A percentile compares a stretch with the other conserved stretches of the same genome.
Evolutionary conservation across 2,888 invertebrate genomes (phyloP).

Genomic region (Hylaea fasciaria): DNA sequence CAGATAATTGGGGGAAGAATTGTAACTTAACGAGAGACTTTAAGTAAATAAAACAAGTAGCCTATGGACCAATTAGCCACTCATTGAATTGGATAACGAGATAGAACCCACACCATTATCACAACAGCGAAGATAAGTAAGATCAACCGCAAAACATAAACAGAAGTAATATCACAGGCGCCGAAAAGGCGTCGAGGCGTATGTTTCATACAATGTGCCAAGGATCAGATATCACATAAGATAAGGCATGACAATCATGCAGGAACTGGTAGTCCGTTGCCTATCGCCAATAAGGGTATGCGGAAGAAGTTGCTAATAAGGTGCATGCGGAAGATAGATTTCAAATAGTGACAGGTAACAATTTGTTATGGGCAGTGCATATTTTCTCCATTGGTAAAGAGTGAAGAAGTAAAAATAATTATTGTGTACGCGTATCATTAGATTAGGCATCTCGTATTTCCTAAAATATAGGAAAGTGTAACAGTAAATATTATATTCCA

Average conservation of each 20-base stretch:
- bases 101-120: constrained; percentile 16
- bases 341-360: too few relatives aligned
- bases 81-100: constrained; percentile 18
- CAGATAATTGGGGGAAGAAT: background rate
- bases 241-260: constrained; percentile 3
- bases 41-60: constrained; percentile 3
- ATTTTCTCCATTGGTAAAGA: too few relatives aligned
- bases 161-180: constrained; percentile 17
- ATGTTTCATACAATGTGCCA: background rate
- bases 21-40: constrained; percentile 1
- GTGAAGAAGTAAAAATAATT: too few relatives aligned
- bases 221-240: constrained; percentile 5
- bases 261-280: background rate
- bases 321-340: too few relatives aligned
- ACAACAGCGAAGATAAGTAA: constrained; percentile 9
- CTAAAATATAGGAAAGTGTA: too few relatives aligned
- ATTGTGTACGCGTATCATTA: too few relatives aligned
- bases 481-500: too few relatives aligned
- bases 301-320: too few relatives aligned
- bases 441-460: too few relatives aligned
- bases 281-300: constrained; percentile 1
- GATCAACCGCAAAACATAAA: constrained; percentile 10
- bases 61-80: constrained; percentile 4
- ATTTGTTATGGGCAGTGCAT: too few relatives aligned
- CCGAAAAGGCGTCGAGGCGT: constrained; percentile 8